Evolutionary conservation across 2,888 invertebrate species (phyloP).

Genomic region (Lordiphosa andalusiaca): DNA sequence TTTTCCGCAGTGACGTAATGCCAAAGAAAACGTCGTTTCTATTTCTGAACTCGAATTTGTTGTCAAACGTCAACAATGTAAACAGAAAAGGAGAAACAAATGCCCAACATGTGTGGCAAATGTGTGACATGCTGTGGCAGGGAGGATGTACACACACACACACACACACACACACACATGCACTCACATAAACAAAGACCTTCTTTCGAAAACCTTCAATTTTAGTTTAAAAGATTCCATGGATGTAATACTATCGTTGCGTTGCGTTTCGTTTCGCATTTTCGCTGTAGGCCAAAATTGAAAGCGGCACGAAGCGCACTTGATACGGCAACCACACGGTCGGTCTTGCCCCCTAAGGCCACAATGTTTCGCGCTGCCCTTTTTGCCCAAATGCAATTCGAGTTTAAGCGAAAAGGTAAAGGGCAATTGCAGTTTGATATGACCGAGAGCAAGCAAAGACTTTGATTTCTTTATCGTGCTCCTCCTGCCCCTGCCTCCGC

Average conservation of each 20-base stretch:
- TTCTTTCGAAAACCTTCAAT: conserved; percentile 1
- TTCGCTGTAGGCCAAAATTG: conserved; percentile 45
- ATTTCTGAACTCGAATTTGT: conserved; percentile 28
- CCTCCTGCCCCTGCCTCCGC: conserved; percentile 8
- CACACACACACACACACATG: background rate
- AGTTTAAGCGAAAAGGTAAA: conserved; percentile 11
- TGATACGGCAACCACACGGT: conserved; percentile 38
- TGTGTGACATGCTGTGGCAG: conserved; percentile 39
- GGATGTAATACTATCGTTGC: background rate
- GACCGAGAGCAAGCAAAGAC: conserved; percentile 20
- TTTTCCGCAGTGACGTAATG: conserved; percentile 28
- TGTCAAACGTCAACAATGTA: conserved; percentile 15
- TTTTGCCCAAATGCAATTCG: conserved; percentile 11
- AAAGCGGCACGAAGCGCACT: conserved; percentile 48
- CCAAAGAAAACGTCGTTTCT: background rate
- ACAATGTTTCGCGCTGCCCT: background rate
- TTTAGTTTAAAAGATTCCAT: background rate
- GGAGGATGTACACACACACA: conserved; percentile 18
- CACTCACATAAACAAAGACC: background rate
- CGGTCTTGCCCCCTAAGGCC: too few species aligned
- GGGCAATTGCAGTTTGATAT: conserved; percentile 44
- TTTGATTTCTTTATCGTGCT: conserved; percentile 28
- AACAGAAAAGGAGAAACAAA: conserved; percentile 37
- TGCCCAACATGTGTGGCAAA: conserved; percentile 60
- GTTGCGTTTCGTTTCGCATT: conserved; percentile 12